These are phyloP conservation scores for Saccostrea cuccullata DNA, from an alignment of 1,140 invertebrate genomes.

Conservation along the genomic window DNA sequence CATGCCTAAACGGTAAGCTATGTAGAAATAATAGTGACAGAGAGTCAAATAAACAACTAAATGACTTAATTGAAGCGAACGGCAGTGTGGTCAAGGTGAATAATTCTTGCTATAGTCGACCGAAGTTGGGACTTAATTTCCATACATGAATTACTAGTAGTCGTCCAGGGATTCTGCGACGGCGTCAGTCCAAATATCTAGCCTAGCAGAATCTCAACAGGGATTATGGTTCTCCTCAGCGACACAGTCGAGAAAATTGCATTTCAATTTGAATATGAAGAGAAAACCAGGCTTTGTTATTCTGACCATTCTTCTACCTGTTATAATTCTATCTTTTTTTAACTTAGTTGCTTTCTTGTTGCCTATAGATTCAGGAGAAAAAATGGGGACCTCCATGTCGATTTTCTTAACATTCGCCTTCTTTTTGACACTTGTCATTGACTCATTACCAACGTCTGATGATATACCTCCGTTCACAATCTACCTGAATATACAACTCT, in stretches of 20 bases:
- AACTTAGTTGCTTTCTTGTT: slow-evolving; percentile 48
- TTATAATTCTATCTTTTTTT: slow-evolving; percentile 49
- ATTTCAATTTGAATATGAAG: slow-evolving; percentile 38
- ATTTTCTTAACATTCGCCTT: slow-evolving; percentile 57
- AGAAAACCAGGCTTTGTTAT: slow-evolving; percentile 49
- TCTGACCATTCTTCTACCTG: slow-evolving; percentile 49
- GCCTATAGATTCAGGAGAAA: slow-evolving; percentile 55
- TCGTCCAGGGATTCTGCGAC: no score
- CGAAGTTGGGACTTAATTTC: no score
- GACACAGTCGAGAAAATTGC: background rate
- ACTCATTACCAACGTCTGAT: slow-evolving; percentile 50
- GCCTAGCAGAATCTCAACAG: no score
- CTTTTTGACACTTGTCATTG: slow-evolving; percentile 53
- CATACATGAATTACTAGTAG: no score
- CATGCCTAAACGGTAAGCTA: no score
- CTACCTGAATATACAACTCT: background rate
- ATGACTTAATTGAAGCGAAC: no score
- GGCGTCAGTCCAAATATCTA: no score
- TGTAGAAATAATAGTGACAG: no score
- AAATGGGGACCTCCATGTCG: slow-evolving; percentile 50
- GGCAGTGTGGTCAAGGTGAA: no score
- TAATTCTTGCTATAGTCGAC: no score
- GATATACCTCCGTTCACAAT: background rate
- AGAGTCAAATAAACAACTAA: no score
- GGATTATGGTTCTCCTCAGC: background rate